Base-by-base conservation (phyloP, 2,888 invertebrate species). In the Brachylomia viminalis region DNA sequence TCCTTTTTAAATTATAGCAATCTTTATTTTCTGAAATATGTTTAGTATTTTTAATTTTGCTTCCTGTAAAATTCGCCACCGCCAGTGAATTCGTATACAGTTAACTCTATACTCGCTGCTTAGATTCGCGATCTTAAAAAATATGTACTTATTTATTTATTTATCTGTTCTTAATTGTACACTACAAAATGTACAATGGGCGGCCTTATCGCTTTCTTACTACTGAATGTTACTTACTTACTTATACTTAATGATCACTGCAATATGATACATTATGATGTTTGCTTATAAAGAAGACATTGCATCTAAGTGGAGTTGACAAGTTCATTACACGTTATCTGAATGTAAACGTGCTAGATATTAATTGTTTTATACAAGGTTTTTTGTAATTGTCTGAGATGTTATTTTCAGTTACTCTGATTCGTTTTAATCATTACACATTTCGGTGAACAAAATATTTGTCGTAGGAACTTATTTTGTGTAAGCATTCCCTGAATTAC, bases 281-380 rank as follows among this genome's bases (percentile, higher is more conserved):
- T 83, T 83, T 76, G 75, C 78, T 78, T 77, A 73, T 62, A 72
- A 61, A 68, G 62, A 75, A 83, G 75, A 72, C 69, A 70, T 72
- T 79, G 71, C 69, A 71, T 76, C 72, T 80, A 78, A 78, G 73
- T 72, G 62, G 72, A 83, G 80, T 77, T 84, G 87, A 80, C 76
- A 80, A 87, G 82, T 86, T 87, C 88, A 87, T 85, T 76, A 83
- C 75, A 82, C 84, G 83, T 84, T 89, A 89, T 89, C 89, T 82
- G 64, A 70, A 78, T 82, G 81, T 90, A 86, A 90, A 90, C 87
- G 88, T 77, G 67, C 64, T 58, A 77, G 82, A 78, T 85, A 87
- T 83, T 84, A 80, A 83, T 85, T 80, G 69, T 73, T 73, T 65
- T 62, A 79, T 66, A 75, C 79, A 64, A 77, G 75, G 72, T 27